Evolutionary conservation across 2,113 vertebrate species (phyloP).

Genomic region (Physeter macrocephalus): DNA sequence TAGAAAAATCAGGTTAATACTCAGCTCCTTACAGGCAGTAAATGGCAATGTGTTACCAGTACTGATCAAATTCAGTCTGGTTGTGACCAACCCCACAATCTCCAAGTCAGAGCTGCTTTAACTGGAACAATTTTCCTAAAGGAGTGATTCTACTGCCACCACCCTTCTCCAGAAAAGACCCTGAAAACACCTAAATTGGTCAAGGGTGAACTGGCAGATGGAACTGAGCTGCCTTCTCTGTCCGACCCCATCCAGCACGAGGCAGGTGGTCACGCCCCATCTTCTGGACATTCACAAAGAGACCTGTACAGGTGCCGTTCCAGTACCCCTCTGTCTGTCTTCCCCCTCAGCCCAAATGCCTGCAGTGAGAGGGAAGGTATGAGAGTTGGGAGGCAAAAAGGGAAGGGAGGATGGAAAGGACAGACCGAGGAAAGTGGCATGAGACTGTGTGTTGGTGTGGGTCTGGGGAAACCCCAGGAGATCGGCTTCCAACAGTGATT

Average conservation of each 20-base stretch:
- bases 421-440: background rate
- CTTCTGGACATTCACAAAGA: background rate
- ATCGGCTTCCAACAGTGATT: conserved; percentile 41
- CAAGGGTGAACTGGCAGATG: background rate
- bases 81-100: background rate
- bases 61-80: background rate
- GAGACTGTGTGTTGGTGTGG: background rate
- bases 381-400: background rate
- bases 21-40: background rate
- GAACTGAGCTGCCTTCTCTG: background rate
- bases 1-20: background rate
- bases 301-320: fast-evolving
- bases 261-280: fast-evolving
- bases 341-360: background rate
- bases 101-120: background rate
- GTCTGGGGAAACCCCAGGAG: conserved; percentile 27
- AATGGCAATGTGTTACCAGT: background rate
- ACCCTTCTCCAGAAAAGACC: background rate
- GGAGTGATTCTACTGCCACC: background rate
- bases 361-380: background rate
- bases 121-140: background rate
- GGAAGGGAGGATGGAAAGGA: background rate
- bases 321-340: background rate
- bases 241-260: fast-evolving
- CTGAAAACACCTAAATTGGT: background rate